A percentile compares a stretch with the other conserved stretches of the same genome.
Conservation (phyloP, 2,113 vertebrate species). For the Elephantulus edwardii region DNA sequence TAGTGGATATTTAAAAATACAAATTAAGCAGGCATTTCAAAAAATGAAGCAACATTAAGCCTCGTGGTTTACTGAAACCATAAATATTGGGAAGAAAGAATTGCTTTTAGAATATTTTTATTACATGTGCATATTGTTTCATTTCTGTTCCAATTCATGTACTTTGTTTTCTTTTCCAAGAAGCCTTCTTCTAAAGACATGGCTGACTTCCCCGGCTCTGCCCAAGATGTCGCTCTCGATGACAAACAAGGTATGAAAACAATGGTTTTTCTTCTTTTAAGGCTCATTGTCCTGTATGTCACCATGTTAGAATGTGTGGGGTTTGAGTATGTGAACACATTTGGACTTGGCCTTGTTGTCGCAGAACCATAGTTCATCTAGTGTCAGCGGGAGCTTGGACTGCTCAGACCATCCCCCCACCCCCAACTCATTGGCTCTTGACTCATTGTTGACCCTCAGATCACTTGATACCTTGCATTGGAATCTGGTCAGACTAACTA, state of each 20-base stretch:
- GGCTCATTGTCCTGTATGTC: background rate
- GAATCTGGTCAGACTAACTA: background rate
- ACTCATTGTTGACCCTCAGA: background rate
- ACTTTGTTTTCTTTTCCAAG: slow-evolving; percentile 77
- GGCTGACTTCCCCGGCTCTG: slow-evolving; percentile 78
- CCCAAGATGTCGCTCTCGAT: slow-evolving; percentile 80
- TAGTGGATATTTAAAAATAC: slow-evolving; percentile 29
- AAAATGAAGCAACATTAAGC: slow-evolving; percentile 37
- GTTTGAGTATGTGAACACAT: background rate
- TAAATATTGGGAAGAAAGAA: slow-evolving; percentile 17
- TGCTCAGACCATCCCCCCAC: background rate
- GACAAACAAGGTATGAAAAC: slow-evolving; percentile 85
- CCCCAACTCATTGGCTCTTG: background rate
- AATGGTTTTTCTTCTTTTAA: slow-evolving; percentile 29
- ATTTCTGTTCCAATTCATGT: slow-evolving; percentile 33
- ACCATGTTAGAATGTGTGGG: background rate
- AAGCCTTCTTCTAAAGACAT: slow-evolving; percentile 81
- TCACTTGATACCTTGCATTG: background rate
- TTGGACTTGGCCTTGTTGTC: slow-evolving; percentile 7
- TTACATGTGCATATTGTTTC: background rate
- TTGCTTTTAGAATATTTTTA: slow-evolving; percentile 50
- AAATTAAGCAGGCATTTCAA: slow-evolving; percentile 45
- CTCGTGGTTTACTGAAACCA: slow-evolving; percentile 14
- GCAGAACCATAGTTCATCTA: background rate
- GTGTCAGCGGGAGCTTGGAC: background rate